Conservation (phyloP, 2,888 invertebrate species). For the Petrolisthes manimaculis region DNA sequence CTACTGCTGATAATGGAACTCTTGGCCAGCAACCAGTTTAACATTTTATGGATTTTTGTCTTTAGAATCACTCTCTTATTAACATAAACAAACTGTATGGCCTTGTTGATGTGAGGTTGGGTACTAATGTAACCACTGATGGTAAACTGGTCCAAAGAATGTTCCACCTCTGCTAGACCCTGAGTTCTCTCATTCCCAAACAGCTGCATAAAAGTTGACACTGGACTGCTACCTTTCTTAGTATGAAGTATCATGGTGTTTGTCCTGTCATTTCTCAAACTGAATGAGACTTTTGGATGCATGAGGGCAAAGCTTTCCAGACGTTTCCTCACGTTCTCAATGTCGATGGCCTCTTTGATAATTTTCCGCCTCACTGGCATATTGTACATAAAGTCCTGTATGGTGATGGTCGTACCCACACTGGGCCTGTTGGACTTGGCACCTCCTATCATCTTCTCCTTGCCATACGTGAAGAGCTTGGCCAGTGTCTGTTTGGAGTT, state of each 20-base stretch:
- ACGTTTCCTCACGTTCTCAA: constrained; percentile 75
- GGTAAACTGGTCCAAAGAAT: constrained; percentile 72
- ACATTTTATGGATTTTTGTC: constrained; percentile 72
- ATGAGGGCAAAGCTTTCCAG: constrained; percentile 78
- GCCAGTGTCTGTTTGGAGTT: constrained; percentile 73
- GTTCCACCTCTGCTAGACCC: constrained; percentile 70
- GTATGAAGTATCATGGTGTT: constrained; percentile 76
- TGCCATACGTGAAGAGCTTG: constrained; percentile 74
- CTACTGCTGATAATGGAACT: constrained; percentile 63
- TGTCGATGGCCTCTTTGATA: constrained; percentile 73
- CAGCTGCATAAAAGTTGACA: constrained; percentile 73
- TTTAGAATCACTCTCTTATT: constrained; percentile 76
- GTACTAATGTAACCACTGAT: constrained; percentile 76
- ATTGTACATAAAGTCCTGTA: constrained; percentile 77
- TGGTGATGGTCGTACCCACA: constrained; percentile 80
- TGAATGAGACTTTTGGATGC: constrained; percentile 77
- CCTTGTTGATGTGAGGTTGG: constrained; percentile 71
- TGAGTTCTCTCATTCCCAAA: constrained; percentile 71
- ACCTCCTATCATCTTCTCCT: constrained; percentile 70
- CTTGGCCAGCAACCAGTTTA: constrained; percentile 70
- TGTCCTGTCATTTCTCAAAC: constrained; percentile 77
- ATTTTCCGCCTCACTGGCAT: constrained; percentile 76
- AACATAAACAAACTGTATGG: constrained; percentile 77
- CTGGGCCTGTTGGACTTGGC: constrained; percentile 73
- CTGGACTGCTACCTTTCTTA: constrained; percentile 74